Base-by-base conservation (phyloP, 2,797 vertebrate species). In the Sebastes paucispinis region DNA sequence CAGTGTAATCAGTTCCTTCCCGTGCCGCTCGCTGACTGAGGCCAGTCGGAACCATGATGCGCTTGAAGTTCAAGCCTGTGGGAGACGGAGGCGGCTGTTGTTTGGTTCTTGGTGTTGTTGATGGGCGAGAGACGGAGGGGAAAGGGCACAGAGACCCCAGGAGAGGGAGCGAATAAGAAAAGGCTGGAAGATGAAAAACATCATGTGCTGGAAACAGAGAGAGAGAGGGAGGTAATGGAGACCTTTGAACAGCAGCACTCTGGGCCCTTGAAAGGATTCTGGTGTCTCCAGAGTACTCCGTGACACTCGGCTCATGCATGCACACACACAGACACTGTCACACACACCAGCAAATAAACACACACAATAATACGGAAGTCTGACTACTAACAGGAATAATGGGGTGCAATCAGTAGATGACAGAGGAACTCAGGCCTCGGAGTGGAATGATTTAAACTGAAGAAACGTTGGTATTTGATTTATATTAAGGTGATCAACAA, bases 181-280 rank as follows among this genome's bases (percentile, higher is more conserved):
- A 81, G 68, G 55, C 79, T 79, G 58, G 69, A 79, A 85, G 85
- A 87, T 83, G 84, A 90, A 89, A 91, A 87, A 80, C 82, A 83
- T 84, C 82, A 83, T 76, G 75, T 83, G 86, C 86, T 81, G 64
- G 75, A 87, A 81, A 89, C 55, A 81, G 62, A 68, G 27, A 47
- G 68, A 57, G 80, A 57, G 81, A 74, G 69, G 18, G 79, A 84
- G 73, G 83, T 85, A 85, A 89, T 88, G 85, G 84, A 89, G 81
- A 88, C 78, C 85, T 91, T 87, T 84, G 85, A 83, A 75, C 80
- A 77, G 75, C 77, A 75, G 73, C 82, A 87, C 80, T 83, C 68
- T 81, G 81, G 71, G 81, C 67, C 67, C 70, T 70, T 89, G 83
- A 88, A 87, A 89, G 88, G 86, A 82, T 91, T 91, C 55, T 77